Evolutionary conservation across 2,888 invertebrate genomes (phyloP).

Genomic region (Rhodophaea formosa): DNA sequence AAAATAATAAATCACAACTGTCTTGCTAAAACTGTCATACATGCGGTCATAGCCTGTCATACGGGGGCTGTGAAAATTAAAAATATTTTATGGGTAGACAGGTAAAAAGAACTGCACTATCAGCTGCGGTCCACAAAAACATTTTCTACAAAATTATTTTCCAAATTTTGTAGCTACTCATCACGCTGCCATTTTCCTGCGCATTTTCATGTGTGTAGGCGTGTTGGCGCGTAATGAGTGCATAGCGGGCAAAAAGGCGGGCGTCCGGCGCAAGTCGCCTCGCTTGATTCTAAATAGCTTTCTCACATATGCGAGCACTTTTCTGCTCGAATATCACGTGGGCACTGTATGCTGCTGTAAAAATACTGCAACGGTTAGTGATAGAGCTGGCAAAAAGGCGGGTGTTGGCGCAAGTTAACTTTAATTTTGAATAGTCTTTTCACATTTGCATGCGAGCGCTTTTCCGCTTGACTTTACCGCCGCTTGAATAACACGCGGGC

Average conservation of each 20-base stretch:
- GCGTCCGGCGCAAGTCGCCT: not conserved
- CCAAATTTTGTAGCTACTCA: not conserved
- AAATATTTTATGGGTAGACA: too few relatives aligned
- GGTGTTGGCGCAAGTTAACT: not conserved
- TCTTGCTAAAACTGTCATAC: too few relatives aligned
- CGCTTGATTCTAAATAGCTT: not conserved
- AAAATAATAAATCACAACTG: too few relatives aligned
- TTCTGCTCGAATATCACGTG: slow-evolving; percentile 1
- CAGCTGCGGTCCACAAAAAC: not conserved
- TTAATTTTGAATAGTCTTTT: not conserved
- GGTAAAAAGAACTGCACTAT: too few relatives aligned
- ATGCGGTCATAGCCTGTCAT: too few relatives aligned
- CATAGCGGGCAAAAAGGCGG: not conserved
- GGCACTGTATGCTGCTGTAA: not conserved
- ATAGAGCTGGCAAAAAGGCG: not conserved
- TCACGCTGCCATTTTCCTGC: not conserved
- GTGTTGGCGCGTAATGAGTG: not conserved
- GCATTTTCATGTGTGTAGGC: not conserved
- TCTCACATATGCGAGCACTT: slow-evolving; percentile 1
- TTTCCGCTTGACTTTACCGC: too few relatives aligned
- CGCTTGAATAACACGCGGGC: too few relatives aligned
- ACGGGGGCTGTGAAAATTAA: too few relatives aligned
- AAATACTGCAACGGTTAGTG: not conserved
- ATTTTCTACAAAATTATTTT: not conserved
- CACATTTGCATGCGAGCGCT: too few relatives aligned